Evolutionary conservation across 1,140 invertebrate species (phyloP).

Genomic region (Hycleus phaleratus): DNA sequence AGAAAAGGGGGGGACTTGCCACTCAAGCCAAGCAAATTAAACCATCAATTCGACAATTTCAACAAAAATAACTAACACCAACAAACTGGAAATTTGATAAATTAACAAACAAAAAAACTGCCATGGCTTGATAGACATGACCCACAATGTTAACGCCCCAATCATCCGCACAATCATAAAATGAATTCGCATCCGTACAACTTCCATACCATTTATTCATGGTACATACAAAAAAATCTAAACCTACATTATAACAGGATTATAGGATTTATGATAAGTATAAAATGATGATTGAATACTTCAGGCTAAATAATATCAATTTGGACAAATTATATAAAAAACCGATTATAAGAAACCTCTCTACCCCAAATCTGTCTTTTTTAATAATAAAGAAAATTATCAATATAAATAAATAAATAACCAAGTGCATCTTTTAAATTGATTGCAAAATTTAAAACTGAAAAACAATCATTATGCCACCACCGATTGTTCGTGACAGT

Average conservation of each 20-base stretch:
- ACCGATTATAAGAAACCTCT: slow-evolving; percentile 35
- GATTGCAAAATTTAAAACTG: no score
- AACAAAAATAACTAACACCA: neutral
- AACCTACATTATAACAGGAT: slow-evolving; percentile 25
- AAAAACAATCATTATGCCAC: no score
- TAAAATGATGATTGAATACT: slow-evolving; percentile 29
- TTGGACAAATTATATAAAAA: slow-evolving; percentile 14
- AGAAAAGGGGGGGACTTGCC: slow-evolving; percentile 35
- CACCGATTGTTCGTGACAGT: no score
- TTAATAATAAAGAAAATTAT: no score
- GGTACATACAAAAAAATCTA: slow-evolving; percentile 14
- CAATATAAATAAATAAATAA: no score
- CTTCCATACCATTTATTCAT: slow-evolving; percentile 24
- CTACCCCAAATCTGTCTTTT: slow-evolving; percentile 19
- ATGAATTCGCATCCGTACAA: slow-evolving; percentile 16
- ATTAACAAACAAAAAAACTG: neutral
- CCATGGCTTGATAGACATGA: slow-evolving; percentile 39
- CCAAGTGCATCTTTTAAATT: no score
- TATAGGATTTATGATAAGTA: slow-evolving; percentile 29
- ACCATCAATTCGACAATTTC: neutral
- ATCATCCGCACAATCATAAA: slow-evolving; percentile 18
- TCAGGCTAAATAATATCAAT: slow-evolving; percentile 23
- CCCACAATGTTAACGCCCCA: slow-evolving; percentile 38
- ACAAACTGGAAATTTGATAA: no score
- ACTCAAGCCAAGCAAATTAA: slow-evolving; percentile 34